These are phyloP conservation scores for Papilio dardanus DNA, from an alignment of 1,140 invertebrate genomes.

Conservation along the genomic window DNA sequence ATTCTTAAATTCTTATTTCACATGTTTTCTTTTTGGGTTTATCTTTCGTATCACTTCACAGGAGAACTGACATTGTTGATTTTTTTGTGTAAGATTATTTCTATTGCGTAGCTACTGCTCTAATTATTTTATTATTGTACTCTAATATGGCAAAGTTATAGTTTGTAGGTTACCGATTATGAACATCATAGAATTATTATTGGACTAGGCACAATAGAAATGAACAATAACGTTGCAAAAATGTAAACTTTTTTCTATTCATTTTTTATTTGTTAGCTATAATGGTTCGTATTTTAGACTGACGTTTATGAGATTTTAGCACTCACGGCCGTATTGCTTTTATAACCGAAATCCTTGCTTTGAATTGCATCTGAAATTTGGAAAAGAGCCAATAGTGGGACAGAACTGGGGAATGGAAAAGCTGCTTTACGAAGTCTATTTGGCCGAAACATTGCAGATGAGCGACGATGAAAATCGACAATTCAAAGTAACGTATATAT, in stretches of 20 bases:
- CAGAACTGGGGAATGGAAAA: constrained; percentile 38
- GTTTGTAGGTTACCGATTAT: neutral
- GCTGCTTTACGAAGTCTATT: constrained; percentile 36
- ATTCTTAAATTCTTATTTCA: constrained; percentile 24
- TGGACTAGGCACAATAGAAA: too few relatives aligned
- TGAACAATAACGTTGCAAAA: too few relatives aligned
- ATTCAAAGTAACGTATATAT: constrained; percentile 15
- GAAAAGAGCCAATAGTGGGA: constrained; percentile 35
- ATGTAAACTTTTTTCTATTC: too few relatives aligned
- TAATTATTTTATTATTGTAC: too few relatives aligned
- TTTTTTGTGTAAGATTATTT: neutral
- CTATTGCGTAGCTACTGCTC: neutral
- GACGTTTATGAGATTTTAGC: constrained; percentile 22
- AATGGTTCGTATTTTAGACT: neutral
- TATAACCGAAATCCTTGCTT: constrained; percentile 33
- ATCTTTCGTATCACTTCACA: neutral
- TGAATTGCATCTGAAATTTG: constrained; percentile 34
- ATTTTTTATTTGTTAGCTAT: neutral
- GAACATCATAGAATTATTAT: neutral
- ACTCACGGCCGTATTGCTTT: constrained; percentile 28
- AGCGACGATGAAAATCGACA: constrained; percentile 37
- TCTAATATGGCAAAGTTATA: neutral
- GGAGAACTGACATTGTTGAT: neutral
- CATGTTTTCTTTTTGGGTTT: constrained; percentile 16
- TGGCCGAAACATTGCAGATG: constrained; percentile 34